Evolutionary conservation across 2,113 vertebrate genomes (phyloP), one percentile per base, ranked within the genome.

Genomic region (Meriones unguiculatus): DNA sequence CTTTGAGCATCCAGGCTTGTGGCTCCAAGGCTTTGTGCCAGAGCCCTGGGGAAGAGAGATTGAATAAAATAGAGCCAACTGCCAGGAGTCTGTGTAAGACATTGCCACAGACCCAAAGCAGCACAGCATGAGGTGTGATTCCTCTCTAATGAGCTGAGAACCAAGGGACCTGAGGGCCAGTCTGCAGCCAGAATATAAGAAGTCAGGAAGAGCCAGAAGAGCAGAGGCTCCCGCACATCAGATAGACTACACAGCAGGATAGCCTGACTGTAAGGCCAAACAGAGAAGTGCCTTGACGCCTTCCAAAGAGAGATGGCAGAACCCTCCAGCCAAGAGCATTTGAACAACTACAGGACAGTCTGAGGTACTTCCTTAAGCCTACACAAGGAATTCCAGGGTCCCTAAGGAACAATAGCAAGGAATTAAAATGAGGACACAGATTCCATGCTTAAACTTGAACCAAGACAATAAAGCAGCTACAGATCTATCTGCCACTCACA

Each of bases 71-170:
- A 65, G 84, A 67, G 64, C 85, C 89, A 87, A 25, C 2, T 18
- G 57, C 65, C 82, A 77, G 52, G 65, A 82, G 24, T 75, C 62
- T 87, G 41, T 50, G 15, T 32, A 81, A 95, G 93, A 92, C 41
- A 22, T 20, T 46, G 70, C 57, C 81, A 41, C n/a, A 20, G 32
- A 65, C 62, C 35, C 3, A 32, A 52, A 25, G 67, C 77, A 54
- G 59, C 59, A 54, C 1, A 3, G 67, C 41, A 41, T 5, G 22
- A 38, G 73, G 35, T 35, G 20, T 0, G 5, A 54, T 25, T 84
- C 52, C 84, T 32, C 62, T 91, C 81, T 90, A 69, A 41, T n/a
- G 59, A 96, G 75, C 22, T 17, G 50, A 92, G 88, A 87, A 17
- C 54, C 77, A 73, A 73, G 78, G 62, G 54, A 50, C 41, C 32